Evolutionary conservation across 2,888 invertebrate species (phyloP), one percentile per base, ranked within the genome.

Genomic region (Drosophila pseudotakahashii): DNA sequence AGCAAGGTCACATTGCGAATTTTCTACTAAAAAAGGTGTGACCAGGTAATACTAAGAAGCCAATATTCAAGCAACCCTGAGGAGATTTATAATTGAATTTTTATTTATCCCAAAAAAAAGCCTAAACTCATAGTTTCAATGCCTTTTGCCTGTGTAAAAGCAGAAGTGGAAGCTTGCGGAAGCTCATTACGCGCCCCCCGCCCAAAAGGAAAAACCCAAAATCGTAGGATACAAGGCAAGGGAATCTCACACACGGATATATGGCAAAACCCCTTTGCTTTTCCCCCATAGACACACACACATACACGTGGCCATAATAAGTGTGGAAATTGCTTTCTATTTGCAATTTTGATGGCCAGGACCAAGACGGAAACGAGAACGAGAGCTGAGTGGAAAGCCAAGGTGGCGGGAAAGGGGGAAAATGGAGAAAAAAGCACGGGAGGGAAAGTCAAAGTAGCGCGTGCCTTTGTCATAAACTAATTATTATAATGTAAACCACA

Each of bases 401-500:
- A 23, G 23, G 23, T 23, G 3, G 3, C 3, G 30, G 6, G 14
- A 19, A 19, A 19, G 10, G 30, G 6, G 30, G 30, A 16, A 47
- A 47, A 10, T 7, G 45, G 26, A 7, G 45, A 14, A 26, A 30
- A 26, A 14, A 32, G 14, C 14, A 10, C 32, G 37, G 41, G n/a
- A 11, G 50, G 11, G 36, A 41, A 52, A 58, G 53, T 36, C 61
- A 54, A 50, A 55, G 50, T 19, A 52, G 48, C 30, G 50, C 48
- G 54, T 48, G 41, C 63, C 74, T 67, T 63, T 67, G 62, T 61
- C 76, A 70, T 73, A 81, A 78, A 79, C 79, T 76, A 81, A 79
- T 79, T 81, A 79, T 73, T 78, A 76, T 78, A 79, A 79, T 79
- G 76, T 62, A 63, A 81, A 78, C 78, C 81, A 73, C 59, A 78